A percentile compares a stretch with the other conserved stretches of the same genome.
Conservation (phyloP, 1,140 invertebrate genomes). For the Uloborus diversus region DNA sequence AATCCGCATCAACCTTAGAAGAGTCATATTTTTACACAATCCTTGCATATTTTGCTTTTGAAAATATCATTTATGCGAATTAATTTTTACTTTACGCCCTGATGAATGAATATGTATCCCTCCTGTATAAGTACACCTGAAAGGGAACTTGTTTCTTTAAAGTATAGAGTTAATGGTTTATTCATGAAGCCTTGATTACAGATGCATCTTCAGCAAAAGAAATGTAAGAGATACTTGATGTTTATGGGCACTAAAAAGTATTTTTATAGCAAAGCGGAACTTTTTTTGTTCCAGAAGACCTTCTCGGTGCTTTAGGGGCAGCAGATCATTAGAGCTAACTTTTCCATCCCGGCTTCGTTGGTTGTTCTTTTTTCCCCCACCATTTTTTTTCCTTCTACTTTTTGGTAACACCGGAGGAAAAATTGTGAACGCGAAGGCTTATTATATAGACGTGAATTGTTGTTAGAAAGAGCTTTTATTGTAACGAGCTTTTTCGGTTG, state of each 20-base stretch:
- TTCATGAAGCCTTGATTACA: constrained; percentile 41
- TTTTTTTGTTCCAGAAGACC: background rate
- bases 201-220: background rate
- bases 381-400: constrained; percentile 9
- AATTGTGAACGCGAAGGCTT: background rate
- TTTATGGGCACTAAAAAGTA: constrained; percentile 49
- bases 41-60: too few species aligned
- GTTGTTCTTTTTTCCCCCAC: too few species aligned
- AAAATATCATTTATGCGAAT: too few species aligned
- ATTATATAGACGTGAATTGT: background rate
- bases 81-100: constrained; percentile 1
- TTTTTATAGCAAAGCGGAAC: constrained; percentile 22
- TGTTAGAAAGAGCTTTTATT: background rate
- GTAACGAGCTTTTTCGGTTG: too few species aligned
- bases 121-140: constrained; percentile 7
- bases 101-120: background rate
- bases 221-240: constrained; percentile 4
- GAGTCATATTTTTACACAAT: too few species aligned
- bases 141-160: background rate
- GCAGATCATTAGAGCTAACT: constrained; percentile 37
- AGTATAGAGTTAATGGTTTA: constrained; percentile 20
- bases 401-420: background rate
- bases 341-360: constrained; percentile 20
- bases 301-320: background rate
- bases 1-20: too few species aligned